phyloP scores from a whole-genome alignment of 30 jellyfish, hydroid and myxozoan genomes.

The Pelagia noctiluca region DNA sequence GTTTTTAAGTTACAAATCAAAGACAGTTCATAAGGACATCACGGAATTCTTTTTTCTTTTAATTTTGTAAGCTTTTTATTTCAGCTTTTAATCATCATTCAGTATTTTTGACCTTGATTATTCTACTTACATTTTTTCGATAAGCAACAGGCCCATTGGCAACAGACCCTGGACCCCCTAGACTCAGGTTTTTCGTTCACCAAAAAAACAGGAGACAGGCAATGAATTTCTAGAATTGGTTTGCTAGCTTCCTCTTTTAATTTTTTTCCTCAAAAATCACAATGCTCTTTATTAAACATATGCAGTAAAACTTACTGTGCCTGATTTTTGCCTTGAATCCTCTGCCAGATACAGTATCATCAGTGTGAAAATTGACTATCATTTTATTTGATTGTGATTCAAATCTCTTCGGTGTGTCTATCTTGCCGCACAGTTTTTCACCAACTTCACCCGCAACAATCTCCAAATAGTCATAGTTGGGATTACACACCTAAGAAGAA shows the following conservation, averaged over 20 bases:
- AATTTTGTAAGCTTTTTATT: no score
- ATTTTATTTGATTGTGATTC: slow-evolving; percentile 48
- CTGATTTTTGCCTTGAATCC: slow-evolving; percentile 69
- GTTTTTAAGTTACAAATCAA: background rate
- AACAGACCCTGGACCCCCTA: no score
- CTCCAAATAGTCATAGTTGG: slow-evolving; percentile 53
- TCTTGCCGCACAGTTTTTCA: slow-evolving; percentile 49
- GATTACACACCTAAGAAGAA: slow-evolving; percentile 52
- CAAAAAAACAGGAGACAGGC: no score
- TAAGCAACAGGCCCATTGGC: no score
- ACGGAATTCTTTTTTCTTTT: background rate
- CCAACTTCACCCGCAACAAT: slow-evolving; percentile 31
- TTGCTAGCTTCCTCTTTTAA: no score
- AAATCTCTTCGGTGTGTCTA: slow-evolving; percentile 27
- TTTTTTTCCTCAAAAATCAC: no score
- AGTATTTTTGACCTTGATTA: no score
- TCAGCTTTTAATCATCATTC: no score
- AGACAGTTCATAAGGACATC: background rate
- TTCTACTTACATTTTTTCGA: no score
- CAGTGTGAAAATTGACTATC: slow-evolving; percentile 58
- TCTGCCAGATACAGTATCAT: slow-evolving; percentile 60
- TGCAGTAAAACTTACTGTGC: slow-evolving; percentile 45
- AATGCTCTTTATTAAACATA: no score
- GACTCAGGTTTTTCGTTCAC: no score
- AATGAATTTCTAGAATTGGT: no score